Evolutionary conservation across 2,888 invertebrate genomes (phyloP).

Genomic region (Cryptocephalus moraei): DNA sequence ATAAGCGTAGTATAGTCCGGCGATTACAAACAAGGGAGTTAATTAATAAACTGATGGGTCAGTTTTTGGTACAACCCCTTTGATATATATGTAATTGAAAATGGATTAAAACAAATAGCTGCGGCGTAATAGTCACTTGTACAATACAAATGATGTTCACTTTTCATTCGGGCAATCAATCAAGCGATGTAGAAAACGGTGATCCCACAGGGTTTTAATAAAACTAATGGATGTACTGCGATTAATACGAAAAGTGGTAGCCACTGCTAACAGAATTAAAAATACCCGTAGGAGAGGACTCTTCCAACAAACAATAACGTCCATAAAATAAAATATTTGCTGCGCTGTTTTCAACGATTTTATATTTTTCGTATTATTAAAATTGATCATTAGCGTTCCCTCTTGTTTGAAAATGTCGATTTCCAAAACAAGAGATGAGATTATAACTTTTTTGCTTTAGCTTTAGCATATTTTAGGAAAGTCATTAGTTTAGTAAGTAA

Average conservation of each 20-base stretch:
- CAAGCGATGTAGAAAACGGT: background rate
- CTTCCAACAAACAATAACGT: background rate
- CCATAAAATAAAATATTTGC: background rate
- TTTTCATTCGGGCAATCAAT: slow-evolving; percentile 1
- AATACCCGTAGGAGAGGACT: background rate
- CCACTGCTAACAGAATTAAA: slow-evolving; percentile 2
- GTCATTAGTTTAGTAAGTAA: too few species aligned
- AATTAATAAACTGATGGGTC: too few species aligned
- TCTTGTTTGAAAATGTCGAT: too few species aligned
- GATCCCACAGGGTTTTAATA: slow-evolving; percentile 1
- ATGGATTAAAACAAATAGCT: slow-evolving; percentile 1
- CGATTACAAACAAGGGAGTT: too few species aligned
- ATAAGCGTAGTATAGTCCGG: too few species aligned
- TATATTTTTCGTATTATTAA: too few species aligned
- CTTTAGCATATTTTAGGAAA: too few species aligned
- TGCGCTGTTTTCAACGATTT: too few species aligned
- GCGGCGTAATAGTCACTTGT: background rate
- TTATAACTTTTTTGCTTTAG: too few species aligned
- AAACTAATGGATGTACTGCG: slow-evolving; percentile 1
- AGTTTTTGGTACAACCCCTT: too few species aligned
- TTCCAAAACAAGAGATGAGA: too few species aligned
- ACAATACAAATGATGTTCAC: background rate
- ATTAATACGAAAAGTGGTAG: background rate
- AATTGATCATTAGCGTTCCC: too few species aligned
- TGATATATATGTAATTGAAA: slow-evolving; percentile 1